Conservation (phyloP, 2,113 vertebrate species). For the Sander vitreus region DNA sequence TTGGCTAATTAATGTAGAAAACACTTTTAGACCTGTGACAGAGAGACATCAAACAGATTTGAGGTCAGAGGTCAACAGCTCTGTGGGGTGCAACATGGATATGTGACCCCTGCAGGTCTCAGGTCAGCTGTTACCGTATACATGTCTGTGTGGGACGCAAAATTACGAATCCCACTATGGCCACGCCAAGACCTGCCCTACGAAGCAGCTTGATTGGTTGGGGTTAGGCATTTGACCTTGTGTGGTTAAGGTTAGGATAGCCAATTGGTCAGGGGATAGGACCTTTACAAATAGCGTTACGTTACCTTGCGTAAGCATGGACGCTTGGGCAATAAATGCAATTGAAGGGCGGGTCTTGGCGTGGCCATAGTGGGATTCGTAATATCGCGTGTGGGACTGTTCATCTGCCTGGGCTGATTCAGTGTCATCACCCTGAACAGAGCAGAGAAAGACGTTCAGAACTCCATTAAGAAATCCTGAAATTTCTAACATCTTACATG, state of each 20-base stretch:
- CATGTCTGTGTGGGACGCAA: not conserved
- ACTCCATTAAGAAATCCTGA: slow-evolving; percentile 10
- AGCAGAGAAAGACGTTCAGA: not conserved
- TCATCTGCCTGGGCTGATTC: not conserved
- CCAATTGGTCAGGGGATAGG: too few species aligned
- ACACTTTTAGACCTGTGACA: slow-evolving; percentile 1
- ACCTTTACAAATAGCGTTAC: too few species aligned
- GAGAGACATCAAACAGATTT: slow-evolving; percentile 42
- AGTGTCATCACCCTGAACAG: not conserved
- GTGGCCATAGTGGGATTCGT: too few species aligned
- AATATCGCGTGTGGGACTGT: not conserved
- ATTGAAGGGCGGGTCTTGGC: too few species aligned
- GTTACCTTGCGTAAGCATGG: too few species aligned
- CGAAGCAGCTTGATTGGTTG: too few species aligned
- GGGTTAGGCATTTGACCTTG: too few species aligned
- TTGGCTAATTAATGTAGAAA: slow-evolving; percentile 12
- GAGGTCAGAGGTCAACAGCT: slow-evolving; percentile 42
- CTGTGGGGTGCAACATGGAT: slow-evolving; percentile 18
- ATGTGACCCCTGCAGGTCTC: slow-evolving; percentile 43
- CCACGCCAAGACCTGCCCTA: too few species aligned
- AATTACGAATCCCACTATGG: too few species aligned
- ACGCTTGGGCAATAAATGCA: too few species aligned
- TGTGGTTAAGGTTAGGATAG: too few species aligned
- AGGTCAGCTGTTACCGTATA: slow-evolving; percentile 53
- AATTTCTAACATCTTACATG: not conserved